Conservation (phyloP, 2,113 vertebrate species). For the Peromyscus polionotus region DNA sequence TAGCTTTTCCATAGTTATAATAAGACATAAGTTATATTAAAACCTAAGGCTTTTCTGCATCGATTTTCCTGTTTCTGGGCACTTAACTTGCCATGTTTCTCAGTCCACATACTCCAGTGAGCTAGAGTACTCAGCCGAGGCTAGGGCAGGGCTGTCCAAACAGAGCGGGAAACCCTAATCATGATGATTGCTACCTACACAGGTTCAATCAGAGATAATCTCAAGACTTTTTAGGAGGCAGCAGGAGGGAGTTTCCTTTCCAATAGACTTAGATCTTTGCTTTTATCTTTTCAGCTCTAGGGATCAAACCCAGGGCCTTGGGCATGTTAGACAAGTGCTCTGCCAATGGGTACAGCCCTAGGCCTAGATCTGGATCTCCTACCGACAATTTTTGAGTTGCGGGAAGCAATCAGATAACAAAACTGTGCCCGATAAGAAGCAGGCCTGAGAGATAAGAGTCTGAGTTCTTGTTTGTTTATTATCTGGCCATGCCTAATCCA, state of each 20-base stretch:
- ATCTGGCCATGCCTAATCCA: not conserved
- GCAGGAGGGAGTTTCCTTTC: not conserved
- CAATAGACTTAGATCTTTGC: not conserved
- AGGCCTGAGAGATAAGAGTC: not conserved
- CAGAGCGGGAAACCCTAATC: not conserved
- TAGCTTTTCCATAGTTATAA: not conserved
- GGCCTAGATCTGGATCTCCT: not conserved
- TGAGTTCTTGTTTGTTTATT: not conserved
- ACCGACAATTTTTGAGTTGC: not conserved
- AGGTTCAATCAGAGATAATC: not conserved
- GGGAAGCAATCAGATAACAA: not conserved
- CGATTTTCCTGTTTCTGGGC: not conserved
- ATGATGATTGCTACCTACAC: not conserved
- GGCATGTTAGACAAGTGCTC: not conserved
- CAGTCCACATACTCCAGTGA: not conserved
- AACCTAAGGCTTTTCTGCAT: not conserved
- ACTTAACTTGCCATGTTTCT: not conserved
- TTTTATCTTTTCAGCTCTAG: not conserved
- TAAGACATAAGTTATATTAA: not conserved
- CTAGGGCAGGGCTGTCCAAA: not conserved
- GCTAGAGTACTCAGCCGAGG: not conserved
- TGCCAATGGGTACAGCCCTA: not conserved
- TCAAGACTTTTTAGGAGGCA: not conserved
- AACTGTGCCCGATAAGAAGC: not conserved
- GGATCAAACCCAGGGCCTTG: not conserved